Conservation (phyloP, 2,797 vertebrate species). For the Parauchenoglanis ngamensis region DNA sequence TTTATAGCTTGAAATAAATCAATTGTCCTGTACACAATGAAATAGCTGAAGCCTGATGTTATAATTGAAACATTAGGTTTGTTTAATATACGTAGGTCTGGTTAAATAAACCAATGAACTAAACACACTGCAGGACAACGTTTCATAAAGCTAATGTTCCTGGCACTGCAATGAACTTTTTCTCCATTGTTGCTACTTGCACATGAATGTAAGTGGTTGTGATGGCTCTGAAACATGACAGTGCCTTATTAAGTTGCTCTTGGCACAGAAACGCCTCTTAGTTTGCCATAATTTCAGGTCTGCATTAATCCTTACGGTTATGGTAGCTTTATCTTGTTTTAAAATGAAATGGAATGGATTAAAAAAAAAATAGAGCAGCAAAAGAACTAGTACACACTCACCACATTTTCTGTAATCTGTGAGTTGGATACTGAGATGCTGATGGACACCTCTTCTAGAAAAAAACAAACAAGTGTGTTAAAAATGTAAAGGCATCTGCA, state of each 20-base stretch:
- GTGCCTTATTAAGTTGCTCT: conserved; percentile 13
- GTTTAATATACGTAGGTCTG: neutral
- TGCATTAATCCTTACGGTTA: neutral
- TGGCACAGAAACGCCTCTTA: neutral
- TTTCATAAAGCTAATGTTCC: neutral
- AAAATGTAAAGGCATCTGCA: neutral
- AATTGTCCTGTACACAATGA: neutral
- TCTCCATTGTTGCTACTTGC: neutral
- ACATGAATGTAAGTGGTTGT: neutral
- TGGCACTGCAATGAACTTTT: neutral
- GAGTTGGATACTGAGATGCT: conserved; percentile 97
- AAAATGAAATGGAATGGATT: neutral
- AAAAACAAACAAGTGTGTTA: neutral
- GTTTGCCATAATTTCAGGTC: neutral
- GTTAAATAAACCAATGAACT: neutral
- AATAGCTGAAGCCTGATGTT: conserved; percentile 2
- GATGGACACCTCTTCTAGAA: conserved; percentile 90
- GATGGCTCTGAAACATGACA: neutral
- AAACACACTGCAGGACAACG: conserved; percentile 4
- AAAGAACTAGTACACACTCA: conserved; percentile 71
- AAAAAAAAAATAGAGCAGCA: neutral
- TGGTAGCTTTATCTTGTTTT: neutral
- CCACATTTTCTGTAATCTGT: conserved; percentile 97
- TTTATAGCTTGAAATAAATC: conserved; percentile 10
- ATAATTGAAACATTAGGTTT: neutral